phyloP scores from a whole-genome alignment of 2,113 vertebrate genomes.

The Sebastes schlegelii region DNA sequence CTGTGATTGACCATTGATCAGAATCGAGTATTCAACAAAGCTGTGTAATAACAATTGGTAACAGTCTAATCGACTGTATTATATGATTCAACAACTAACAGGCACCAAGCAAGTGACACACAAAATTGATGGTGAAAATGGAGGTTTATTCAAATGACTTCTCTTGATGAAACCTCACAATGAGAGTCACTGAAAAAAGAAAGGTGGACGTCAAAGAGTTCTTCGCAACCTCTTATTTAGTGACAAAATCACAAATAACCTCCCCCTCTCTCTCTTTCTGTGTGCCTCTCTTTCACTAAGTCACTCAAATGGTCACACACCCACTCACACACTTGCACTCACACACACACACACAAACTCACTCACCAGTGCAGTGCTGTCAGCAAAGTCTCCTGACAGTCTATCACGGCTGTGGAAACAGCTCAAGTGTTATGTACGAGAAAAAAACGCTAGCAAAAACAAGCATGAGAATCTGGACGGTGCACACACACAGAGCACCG shows the following conservation, averaged over 20 bases:
- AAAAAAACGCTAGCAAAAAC: slow-evolving; percentile 69
- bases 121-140: slow-evolving; percentile 38
- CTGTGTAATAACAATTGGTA: too few relatives aligned
- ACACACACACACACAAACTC: slow-evolving; percentile 50
- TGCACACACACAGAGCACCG: slow-evolving; percentile 46
- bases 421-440: slow-evolving; percentile 75
- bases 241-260: slow-evolving; percentile 70
- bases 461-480: slow-evolving; percentile 63
- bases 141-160: slow-evolving; percentile 5
- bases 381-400: slow-evolving; percentile 78
- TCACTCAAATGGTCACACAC: slow-evolving; percentile 50
- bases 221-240: slow-evolving; percentile 61
- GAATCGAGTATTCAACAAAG: too few relatives aligned
- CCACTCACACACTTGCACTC: slow-evolving; percentile 6
- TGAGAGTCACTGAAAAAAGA: slow-evolving; percentile 25
- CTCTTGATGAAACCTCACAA: slow-evolving; percentile 51
- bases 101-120: slow-evolving; percentile 44
- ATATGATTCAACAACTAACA: slow-evolving; percentile 55
- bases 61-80: slow-evolving; percentile 1
- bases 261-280: slow-evolving; percentile 35
- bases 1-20: too few relatives aligned
- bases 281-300: slow-evolving; percentile 42
- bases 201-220: slow-evolving; percentile 56
- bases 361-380: slow-evolving; percentile 67
- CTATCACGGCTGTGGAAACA: slow-evolving; percentile 74